Conservation (phyloP, 2,888 invertebrate genomes). For the Notodonta dromedarius region DNA sequence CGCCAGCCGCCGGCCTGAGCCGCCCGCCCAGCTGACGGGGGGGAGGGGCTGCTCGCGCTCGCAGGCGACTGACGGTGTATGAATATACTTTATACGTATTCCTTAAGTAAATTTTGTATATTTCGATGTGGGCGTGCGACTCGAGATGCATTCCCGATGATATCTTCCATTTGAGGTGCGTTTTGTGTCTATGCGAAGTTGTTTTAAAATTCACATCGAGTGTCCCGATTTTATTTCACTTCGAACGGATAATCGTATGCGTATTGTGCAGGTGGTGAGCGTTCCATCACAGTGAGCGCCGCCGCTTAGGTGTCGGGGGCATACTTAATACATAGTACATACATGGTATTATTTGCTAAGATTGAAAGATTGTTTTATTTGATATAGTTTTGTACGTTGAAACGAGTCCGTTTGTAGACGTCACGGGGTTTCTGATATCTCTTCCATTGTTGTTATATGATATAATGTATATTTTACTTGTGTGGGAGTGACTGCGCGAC, state of each 20-base stretch:
- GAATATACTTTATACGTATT: slow-evolving; percentile 59
- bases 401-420: slow-evolving; percentile 22
- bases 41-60: slow-evolving; percentile 9
- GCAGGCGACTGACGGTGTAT: slow-evolving; percentile 32
- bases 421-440: slow-evolving; percentile 72
- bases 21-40: slow-evolving; percentile 12
- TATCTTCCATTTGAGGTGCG: slow-evolving; percentile 69
- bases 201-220: slow-evolving; percentile 17
- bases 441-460: slow-evolving; percentile 75
- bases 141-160: slow-evolving; percentile 71
- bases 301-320: slow-evolving; percentile 13
- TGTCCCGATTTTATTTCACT: slow-evolving; percentile 45
- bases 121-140: slow-evolving; percentile 60
- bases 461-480: slow-evolving; percentile 46
- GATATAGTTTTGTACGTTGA: slow-evolving; percentile 25
- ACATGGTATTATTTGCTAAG: slow-evolving; percentile 42
- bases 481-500: slow-evolving; percentile 52
- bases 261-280: slow-evolving; percentile 36
- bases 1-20: slow-evolving; percentile 20
- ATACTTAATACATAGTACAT: slow-evolving; percentile 40
- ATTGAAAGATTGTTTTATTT: slow-evolving; percentile 31
- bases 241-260: slow-evolving; percentile 11
- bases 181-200: slow-evolving; percentile 51
- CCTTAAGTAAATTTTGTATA: slow-evolving; percentile 72
- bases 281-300: slow-evolving; percentile 10